These are phyloP conservation scores for Thamnophis sirtalis DNA, from an alignment of 2,113 vertebrate genomes.

Conservation along the genomic window DNA sequence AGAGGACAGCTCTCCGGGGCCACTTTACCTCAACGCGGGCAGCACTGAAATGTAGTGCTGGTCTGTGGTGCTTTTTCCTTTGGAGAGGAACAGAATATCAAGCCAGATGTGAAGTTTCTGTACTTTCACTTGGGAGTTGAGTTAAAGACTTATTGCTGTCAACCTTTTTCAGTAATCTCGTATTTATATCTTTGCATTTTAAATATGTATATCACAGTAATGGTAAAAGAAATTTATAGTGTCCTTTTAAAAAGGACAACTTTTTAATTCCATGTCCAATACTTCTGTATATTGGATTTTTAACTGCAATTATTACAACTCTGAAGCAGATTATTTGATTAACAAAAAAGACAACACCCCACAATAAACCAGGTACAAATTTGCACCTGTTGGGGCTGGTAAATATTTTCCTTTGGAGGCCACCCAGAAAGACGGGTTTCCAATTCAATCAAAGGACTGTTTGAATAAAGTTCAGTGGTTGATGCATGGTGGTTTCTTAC, in stretches of 20 bases:
- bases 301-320: conserved; percentile 52
- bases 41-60: conserved; percentile 62
- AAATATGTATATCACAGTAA: conserved; percentile 63
- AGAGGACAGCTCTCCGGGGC: conserved; percentile 32
- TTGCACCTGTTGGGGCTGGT: background rate
- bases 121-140: conserved; percentile 57
- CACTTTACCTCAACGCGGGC: conserved; percentile 75
- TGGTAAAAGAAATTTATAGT: conserved; percentile 63
- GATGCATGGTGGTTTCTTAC: conserved; percentile 26
- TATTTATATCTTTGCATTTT: conserved; percentile 78
- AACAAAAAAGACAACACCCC: background rate
- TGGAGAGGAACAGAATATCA: conserved; percentile 62
- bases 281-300: conserved; percentile 74
- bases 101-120: conserved; percentile 44
- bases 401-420: background rate
- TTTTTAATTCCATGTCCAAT: conserved; percentile 76
- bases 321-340: conserved; percentile 42
- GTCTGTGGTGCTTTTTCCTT: conserved; percentile 77
- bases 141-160: conserved; percentile 56
- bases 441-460: background rate
- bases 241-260: conserved; percentile 68
- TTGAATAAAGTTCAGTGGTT: background rate
- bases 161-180: conserved; percentile 66
- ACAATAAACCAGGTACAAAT: background rate
- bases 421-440: background rate